phyloP scores from a whole-genome alignment of 2,113 vertebrate genomes.

The Carlito syrichta region DNA sequence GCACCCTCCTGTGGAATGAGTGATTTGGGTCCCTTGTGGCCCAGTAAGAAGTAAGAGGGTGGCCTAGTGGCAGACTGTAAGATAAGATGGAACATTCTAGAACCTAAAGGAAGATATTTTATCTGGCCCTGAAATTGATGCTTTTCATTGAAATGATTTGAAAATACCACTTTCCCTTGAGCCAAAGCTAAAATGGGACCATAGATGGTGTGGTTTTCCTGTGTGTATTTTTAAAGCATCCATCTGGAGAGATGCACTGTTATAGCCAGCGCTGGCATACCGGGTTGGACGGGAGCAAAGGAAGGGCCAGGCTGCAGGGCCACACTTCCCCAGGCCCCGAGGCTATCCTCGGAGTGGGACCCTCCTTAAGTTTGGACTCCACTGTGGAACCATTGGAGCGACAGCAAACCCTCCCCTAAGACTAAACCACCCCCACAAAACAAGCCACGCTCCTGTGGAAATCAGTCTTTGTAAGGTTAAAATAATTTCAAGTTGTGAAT shows the following conservation, averaged over 20 bases:
- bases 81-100: constrained; percentile 24
- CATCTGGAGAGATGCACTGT: background rate
- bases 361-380: background rate
- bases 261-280: background rate
- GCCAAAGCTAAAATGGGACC: constrained; percentile 42
- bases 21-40: background rate
- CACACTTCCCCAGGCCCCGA: accelerated
- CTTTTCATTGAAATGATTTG: constrained; percentile 40
- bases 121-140: constrained; percentile 43
- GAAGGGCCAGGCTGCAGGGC: background rate
- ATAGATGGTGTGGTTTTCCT: constrained; percentile 49
- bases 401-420: background rate
- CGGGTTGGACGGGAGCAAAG: accelerated
- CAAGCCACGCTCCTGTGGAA: background rate
- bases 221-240: constrained; percentile 26
- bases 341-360: accelerated
- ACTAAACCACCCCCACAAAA: background rate
- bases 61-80: background rate
- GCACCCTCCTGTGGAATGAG: background rate
- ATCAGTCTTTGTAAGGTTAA: background rate
- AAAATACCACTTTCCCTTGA: constrained; percentile 41
- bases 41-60: background rate
- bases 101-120: constrained; percentile 13
- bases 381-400: accelerated
- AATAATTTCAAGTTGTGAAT: background rate